Conservation (phyloP, 2,113 vertebrate species). For the Etheostoma cragini region DNA sequence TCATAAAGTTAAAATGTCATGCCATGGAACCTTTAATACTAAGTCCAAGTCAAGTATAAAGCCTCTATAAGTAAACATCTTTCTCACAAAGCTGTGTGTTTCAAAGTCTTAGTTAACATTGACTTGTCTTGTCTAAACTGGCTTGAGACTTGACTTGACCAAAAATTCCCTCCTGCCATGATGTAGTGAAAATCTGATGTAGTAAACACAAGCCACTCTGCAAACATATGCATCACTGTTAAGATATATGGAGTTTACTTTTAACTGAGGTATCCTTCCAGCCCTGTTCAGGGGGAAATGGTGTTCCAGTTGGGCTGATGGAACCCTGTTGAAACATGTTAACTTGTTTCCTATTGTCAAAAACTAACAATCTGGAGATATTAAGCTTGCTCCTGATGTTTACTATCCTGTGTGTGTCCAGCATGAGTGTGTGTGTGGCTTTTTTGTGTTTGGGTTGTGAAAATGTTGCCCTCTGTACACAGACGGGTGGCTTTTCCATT, state of each 20-base stretch:
- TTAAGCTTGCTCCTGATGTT: not conserved
- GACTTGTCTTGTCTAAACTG: not conserved
- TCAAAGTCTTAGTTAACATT: not conserved
- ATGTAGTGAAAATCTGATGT: not conserved
- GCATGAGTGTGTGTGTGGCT: not conserved
- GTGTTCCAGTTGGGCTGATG: rapidly evolving
- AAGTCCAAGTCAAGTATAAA: not conserved
- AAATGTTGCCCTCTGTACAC: conserved; percentile 44
- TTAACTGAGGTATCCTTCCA: not conserved
- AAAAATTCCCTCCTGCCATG: not conserved
- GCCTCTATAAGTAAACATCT: not conserved
- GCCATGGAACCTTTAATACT: too few relatives aligned
- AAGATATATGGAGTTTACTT: not conserved
- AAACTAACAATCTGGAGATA: too few relatives aligned
- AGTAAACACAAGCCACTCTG: conserved; percentile 7
- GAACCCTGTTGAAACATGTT: not conserved
- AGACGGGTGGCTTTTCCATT: conserved; percentile 62
- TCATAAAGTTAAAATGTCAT: too few relatives aligned
- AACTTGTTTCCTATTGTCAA: too few relatives aligned
- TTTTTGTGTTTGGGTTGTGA: conserved; percentile 30
- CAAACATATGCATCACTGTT: conserved; percentile 1
- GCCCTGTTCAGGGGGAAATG: not conserved
- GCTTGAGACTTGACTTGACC: not conserved
- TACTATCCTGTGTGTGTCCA: not conserved
- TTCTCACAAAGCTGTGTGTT: not conserved